A percentile compares a stretch with the other conserved stretches of the same genome.
These are phyloP conservation scores for Drosophila virilis DNA, from an alignment of 1,140 invertebrate species.

Conservation along the genomic window DNA sequence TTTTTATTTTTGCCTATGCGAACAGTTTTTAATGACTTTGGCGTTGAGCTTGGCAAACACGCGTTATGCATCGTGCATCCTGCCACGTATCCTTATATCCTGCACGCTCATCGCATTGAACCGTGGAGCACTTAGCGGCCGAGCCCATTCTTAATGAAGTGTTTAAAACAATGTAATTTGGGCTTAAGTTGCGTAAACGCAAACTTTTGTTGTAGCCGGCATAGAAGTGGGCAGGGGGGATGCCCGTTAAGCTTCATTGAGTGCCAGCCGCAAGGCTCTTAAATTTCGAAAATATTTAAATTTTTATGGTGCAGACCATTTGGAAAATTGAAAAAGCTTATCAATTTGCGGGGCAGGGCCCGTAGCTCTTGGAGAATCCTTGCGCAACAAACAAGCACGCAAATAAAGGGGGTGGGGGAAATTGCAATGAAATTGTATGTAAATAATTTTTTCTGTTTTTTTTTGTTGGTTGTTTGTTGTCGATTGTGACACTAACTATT, in stretches of 20 bases:
- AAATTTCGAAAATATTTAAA: slow-evolving; percentile 79
- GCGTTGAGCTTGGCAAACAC: slow-evolving; percentile 76
- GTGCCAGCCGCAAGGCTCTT: slow-evolving; percentile 54
- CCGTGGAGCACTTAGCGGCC: slow-evolving; percentile 32
- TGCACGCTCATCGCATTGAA: slow-evolving; percentile 20
- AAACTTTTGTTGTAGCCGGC: slow-evolving; percentile 12
- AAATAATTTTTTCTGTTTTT: slow-evolving; percentile 61
- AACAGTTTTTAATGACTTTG: slow-evolving; percentile 83
- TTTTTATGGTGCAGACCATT: slow-evolving; percentile 73
- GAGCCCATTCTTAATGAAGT: slow-evolving; percentile 74
- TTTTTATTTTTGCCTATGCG: slow-evolving; percentile 73
- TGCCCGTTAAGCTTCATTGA: slow-evolving; percentile 52
- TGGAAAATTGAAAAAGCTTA: slow-evolving; percentile 70
- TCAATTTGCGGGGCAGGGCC: slow-evolving; percentile 4
- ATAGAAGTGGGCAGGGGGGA: slow-evolving; percentile 11
- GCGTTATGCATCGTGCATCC: slow-evolving; percentile 63
- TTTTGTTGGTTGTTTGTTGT: slow-evolving; percentile 4
- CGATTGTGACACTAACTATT: slow-evolving; percentile 72
- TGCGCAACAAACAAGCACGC: slow-evolving; percentile 4
- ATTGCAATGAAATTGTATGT: slow-evolving; percentile 65
- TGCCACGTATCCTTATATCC: slow-evolving; percentile 62
- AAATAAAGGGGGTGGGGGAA: slow-evolving; percentile 6
- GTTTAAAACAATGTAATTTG: slow-evolving; percentile 81
- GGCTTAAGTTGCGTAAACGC: slow-evolving; percentile 66
- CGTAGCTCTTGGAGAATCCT: slow-evolving; percentile 1